Evolutionary conservation across 2,113 vertebrate species (phyloP), one percentile per base, ranked within the genome.

Genomic region (Tamias sibiricus): DNA sequence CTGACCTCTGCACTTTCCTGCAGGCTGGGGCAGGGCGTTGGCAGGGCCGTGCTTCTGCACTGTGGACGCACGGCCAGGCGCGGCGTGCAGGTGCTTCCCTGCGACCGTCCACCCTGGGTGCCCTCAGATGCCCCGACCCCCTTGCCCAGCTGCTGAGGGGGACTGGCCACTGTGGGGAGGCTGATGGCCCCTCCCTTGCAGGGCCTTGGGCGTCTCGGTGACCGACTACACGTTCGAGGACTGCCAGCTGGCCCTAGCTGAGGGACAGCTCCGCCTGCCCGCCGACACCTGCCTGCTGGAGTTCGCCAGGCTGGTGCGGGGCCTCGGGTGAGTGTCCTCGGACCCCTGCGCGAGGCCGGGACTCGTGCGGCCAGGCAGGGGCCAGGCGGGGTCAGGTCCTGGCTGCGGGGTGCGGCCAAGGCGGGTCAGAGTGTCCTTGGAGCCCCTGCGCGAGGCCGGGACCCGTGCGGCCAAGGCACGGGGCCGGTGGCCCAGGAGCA

Each of bases 191-290:
- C 79, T 95, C 3, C 98, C 85, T 97, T 17, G 10, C 98, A 99
- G 99, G 97, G 99, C 99, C 0, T 97, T 99, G 97, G 99, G 99
- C n/a, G 98, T 99, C 85, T 98, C 99, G 1, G 99, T 99, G 96
- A 99, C 99, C 2, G 99, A 99, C 98, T 99, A 99, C 97, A 99
- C 99, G 0, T 99, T 99, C 97, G 99, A 99, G 98, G 99, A 99
- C 98, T 99, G 99, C 98, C 99, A 99, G 98, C 98, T 99, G 96
- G 99, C 99, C 96, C 99, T 99, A 99, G 99, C 99, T 14, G 99
- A 99, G 93, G 99, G 99, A 96, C 99, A 99, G 96, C 99, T 99
- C 89, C 99, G 99, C 44, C 99, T 99, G 20, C 99, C 99, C 13
- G 98, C 99, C 19, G 99, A 99, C 98, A 99, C 99, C 0, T 99